Percentiles rank a stretch among this genome's conserved stretches.
Evolutionary conservation across 1,140 invertebrate genomes (phyloP).

Genomic region (Lethrus apterus): DNA sequence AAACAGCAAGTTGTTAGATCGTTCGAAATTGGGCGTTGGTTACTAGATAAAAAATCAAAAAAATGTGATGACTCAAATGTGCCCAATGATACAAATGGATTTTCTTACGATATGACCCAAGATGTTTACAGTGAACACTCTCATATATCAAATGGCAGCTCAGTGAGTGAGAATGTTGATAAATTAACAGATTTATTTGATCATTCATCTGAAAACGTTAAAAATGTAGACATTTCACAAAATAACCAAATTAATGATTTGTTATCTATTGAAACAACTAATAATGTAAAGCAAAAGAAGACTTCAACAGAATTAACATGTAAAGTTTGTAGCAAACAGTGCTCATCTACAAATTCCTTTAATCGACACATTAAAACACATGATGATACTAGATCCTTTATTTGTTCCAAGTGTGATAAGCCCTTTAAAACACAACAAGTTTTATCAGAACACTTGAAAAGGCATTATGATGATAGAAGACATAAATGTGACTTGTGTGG

Average conservation of each 20-base stretch:
- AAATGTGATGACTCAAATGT: no score
- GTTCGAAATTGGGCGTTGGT: conserved; percentile 18
- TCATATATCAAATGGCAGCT: not conserved
- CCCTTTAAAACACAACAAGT: conserved; percentile 43
- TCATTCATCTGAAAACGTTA: not conserved
- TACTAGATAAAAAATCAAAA: conserved; percentile 15
- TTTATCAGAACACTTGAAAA: conserved; percentile 35
- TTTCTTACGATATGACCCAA: no score
- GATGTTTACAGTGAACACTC: no score
- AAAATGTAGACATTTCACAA: not conserved
- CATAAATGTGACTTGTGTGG: conserved; percentile 44
- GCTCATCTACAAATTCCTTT: conserved; percentile 15
- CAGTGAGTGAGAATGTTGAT: conserved; percentile 4
- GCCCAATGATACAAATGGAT: no score
- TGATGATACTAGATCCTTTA: conserved; percentile 15
- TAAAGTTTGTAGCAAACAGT: conserved; percentile 16
- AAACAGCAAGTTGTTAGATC: conserved; percentile 19
- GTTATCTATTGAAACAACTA: not conserved
- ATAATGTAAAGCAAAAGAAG: conserved; percentile 10
- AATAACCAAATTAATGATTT: not conserved
- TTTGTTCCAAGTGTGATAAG: conserved; percentile 31
- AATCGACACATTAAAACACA: conserved; percentile 19
- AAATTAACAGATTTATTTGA: conserved; percentile 5
- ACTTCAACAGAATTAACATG: conserved; percentile 8
- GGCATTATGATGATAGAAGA: conserved; percentile 43